Evolutionary conservation across 2,888 invertebrate genomes (phyloP).

Genomic region (Dolomedes plantarius): DNA sequence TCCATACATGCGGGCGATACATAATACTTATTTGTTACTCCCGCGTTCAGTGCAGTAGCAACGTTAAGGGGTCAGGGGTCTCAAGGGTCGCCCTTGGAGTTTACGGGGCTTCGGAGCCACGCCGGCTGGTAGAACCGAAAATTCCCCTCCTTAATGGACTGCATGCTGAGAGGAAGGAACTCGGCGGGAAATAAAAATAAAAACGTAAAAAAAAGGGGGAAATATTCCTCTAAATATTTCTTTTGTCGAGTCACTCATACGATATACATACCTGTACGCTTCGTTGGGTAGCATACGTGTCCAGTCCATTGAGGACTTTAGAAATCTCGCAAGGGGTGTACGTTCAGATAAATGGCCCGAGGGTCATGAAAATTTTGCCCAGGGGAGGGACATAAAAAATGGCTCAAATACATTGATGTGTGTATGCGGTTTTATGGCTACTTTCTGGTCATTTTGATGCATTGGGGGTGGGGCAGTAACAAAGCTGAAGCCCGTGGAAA

Average conservation of each 20-base stretch:
- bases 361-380: neutral
- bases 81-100: neutral
- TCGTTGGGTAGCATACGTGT: constrained; percentile 6
- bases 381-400: neutral
- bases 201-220: constrained; percentile 6
- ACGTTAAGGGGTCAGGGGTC: no score
- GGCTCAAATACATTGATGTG: constrained; percentile 12
- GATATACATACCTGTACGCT: constrained; percentile 27
- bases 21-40: no score
- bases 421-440: constrained; percentile 31
- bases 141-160: constrained; percentile 22
- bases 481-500: constrained; percentile 11
- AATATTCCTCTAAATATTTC: constrained; percentile 22
- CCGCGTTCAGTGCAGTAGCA: neutral
- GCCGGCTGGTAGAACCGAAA: constrained; percentile 50
- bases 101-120: constrained; percentile 30
- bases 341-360: neutral
- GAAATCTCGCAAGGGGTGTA: neutral
- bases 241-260: constrained; percentile 24
- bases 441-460: constrained; percentile 61
- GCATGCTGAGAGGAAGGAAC: neutral
- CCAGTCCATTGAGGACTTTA: constrained; percentile 16
- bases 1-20: no score
- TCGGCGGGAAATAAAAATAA: neutral
- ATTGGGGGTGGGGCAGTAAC: constrained; percentile 25